Base-by-base conservation (phyloP, 2,888 invertebrate species). In the Lycophotia porphyrea region DNA sequence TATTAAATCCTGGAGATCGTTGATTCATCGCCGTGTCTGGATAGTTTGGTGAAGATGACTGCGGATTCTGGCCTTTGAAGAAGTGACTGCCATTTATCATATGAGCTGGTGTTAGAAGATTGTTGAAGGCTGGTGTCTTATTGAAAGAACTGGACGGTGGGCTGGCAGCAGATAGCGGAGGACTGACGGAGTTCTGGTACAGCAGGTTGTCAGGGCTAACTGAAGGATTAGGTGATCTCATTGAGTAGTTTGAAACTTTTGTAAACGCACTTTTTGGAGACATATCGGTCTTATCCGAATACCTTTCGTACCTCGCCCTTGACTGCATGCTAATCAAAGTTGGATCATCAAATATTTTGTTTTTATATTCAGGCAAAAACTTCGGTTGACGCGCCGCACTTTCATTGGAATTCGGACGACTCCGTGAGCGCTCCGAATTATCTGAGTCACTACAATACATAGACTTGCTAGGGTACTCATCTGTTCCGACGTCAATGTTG, bases 261-360 rank as follows among this genome's bases (percentile, higher is more conserved):
- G 98, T 98, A 90, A 98, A 98, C 13, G 98, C 98, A 94, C 98
- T 98, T 89, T 97, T 97, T 0, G 97, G 97, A 0, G 97, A 97
- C 83, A 97, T 92, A 9, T 97, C 96, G 1, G 92, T 90, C 68
- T 96, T 97, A 55, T 97, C 97, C 63, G 91, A 87, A 80, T 93
- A 96, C 74, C 95, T 95, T 80, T 97, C 96, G 80, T 96, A 97
- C 86, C 96, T 95, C 1, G 96, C 95, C 88, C 97, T 95, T 31
- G 96, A 93, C 85, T 97, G 97, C 93, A 96, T 95, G 72, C 94
- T 96, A 8, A 96, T 96, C 47, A 96, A 87, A 13, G 95, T 96
- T 0, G 97, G 97, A 80, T 97, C 97, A 77, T 97, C 97, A 84
- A 97, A 97, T 72, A 97, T 97, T 90, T 97, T 97, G 92, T 95